Evolutionary conservation across 2,113 vertebrate species (phyloP), one percentile per base, ranked within the genome.

Genomic region (Prochilodus magdalenae): DNA sequence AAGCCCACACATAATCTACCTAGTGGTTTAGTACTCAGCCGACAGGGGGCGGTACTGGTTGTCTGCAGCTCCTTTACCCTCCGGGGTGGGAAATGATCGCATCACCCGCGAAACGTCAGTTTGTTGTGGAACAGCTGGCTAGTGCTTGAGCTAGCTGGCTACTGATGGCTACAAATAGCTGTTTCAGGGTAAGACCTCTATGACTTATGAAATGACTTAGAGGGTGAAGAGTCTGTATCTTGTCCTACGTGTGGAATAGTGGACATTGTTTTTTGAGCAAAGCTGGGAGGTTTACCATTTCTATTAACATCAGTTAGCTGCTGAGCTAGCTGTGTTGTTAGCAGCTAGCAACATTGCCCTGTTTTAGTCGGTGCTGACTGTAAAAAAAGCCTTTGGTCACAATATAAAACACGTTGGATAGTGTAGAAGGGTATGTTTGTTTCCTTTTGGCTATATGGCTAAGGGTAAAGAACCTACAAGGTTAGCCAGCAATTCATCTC

Each of bases 71-170:
- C 26, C 5, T 27, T 27, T 24, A 27, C 72, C 53, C 29, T 26
- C 29, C 26, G 63, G 55, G 82, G 65, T 84, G 51, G 66, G 73
- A 73, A 76, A 79, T 53, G 13, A 47, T 20, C 49, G 79, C 22
- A 60, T 75, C 85, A 84, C 78, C 47, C 51, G 65, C 36, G 13
- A 78, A 78, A 26, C 29, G 49, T 78, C 49, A 69, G 69, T 66
- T 85, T 85, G 73, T 81, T 84, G 57, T 81, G 71, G 33, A 84
- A 55, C 72, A 63, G 79, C 74, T 72, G 60, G 78, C 51, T 83
- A 70, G 51, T 66, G 40, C 71, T 16, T 22, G 44, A 53, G n/a
- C 53, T 44, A 36, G 49, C 76, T 69, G n/a, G 24, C 62, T 69
- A 49, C 82, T 49, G 75, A 84, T 84, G 82, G 82, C 75, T 79